Evolutionary conservation across 2,888 invertebrate genomes (phyloP), one percentile per base, ranked within the genome.

Genomic region (Petrolisthes cinctipes): DNA sequence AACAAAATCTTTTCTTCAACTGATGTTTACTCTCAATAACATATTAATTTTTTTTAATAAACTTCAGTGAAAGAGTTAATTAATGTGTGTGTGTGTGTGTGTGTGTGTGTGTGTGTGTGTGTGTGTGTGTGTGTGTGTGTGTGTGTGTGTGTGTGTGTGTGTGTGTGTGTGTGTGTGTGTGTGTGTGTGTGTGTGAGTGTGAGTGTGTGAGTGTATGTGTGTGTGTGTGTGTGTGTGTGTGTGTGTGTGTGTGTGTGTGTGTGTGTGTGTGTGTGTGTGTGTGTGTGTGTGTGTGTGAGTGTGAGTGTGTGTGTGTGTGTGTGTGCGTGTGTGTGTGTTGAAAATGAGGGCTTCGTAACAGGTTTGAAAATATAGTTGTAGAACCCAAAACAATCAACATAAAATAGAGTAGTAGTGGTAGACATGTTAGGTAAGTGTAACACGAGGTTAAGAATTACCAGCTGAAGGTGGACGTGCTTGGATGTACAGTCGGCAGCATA

Each of bases 121-220:
- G 71, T 71, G 71, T 71, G 71, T 71, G 71, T 71, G 71, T 71
- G 71, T 71, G 71, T 71, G 71, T 71, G 71, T 71, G 71, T 71
- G 71, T 71, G 71, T 71, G 71, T 71, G 71, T 71, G 71, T 71
- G 71, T 71, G 71, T 71, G 71, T 71, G 71, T 71, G 71, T 71
- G 71, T 71, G 71, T 71, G 71, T 71, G 71, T 71, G 71, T 71
- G 71, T 71, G 71, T 71, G 71, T 71, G 71, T 71, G 71, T 71
- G 71, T 71, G 71, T 71, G 71, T 71, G 71, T 71, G 71, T 71
- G 71, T 71, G 71, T 71, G 71, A 17, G 71, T 71, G 71, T 71
- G 71, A 17, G 71, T 71, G 71, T 71, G 71, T 71, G 71, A 17
- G 71, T 71, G 71, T 71, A n/a, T 71, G 71, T 71, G 71, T 71